Evolutionary conservation across 2,797 vertebrate genomes (phyloP).

Genomic region (Girardinus metallicus): DNA sequence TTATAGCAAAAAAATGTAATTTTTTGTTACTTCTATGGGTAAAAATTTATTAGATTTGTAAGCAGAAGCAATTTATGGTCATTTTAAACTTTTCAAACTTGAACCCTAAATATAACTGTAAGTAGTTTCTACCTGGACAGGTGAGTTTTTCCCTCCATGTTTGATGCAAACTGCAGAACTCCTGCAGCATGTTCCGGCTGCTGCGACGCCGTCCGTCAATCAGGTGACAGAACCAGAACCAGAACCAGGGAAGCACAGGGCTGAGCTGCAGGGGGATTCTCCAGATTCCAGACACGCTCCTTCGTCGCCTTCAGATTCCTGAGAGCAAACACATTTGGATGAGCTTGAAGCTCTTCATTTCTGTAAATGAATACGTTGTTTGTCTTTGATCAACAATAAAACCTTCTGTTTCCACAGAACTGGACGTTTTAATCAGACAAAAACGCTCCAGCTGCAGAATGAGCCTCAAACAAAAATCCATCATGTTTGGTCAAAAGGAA

Average conservation of each 20-base stretch:
- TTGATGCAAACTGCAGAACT: background rate
- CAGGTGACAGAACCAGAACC: background rate
- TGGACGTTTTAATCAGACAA: background rate
- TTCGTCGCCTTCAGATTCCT: background rate
- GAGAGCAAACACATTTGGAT: slow-evolving; percentile 1
- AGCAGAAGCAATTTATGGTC: no score
- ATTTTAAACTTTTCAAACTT: no score
- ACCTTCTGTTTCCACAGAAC: background rate
- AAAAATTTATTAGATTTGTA: no score
- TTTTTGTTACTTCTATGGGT: no score
- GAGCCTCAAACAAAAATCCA: background rate
- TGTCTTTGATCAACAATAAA: background rate
- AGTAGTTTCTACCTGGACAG: background rate
- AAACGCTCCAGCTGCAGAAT: background rate
- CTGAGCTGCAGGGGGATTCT: slow-evolving; percentile 23
- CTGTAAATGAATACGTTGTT: background rate
- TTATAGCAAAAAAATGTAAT: no score
- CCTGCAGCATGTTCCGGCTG: background rate
- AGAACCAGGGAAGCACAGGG: background rate
- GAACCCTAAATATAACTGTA: background rate
- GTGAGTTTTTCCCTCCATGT: background rate
- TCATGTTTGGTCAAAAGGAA: background rate
- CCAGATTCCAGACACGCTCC: slow-evolving; percentile 17
- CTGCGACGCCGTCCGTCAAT: slow-evolving; percentile 7
- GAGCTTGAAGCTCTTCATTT: background rate